Conservation (phyloP, 2,888 invertebrate species). For the Caenorhabditis sinica region DNA sequence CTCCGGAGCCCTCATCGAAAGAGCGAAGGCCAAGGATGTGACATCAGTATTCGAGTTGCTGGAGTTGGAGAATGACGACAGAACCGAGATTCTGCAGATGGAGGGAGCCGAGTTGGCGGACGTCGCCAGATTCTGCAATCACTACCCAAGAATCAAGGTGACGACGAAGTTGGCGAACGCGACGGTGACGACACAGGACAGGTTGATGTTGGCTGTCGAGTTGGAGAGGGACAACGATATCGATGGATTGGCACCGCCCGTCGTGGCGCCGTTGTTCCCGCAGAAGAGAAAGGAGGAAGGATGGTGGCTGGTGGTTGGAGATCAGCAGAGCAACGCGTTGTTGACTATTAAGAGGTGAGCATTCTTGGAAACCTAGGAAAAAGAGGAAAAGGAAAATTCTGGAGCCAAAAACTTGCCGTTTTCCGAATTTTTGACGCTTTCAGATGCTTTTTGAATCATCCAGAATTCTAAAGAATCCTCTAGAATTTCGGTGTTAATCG, state of each 20-base stretch:
- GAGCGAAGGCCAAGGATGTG: conserved; percentile 92
- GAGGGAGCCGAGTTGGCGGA: conserved; percentile 95
- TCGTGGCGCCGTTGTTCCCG: conserved; percentile 98
- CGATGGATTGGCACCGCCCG: conserved; percentile 89
- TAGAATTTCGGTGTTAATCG: too few species aligned
- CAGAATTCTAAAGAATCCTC: too few species aligned
- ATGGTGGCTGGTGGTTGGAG: conserved; percentile 98
- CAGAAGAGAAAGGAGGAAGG: conserved; percentile 88
- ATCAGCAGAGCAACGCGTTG: conserved; percentile 94
- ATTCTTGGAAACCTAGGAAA: background rate
- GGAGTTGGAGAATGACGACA: conserved; percentile 90
- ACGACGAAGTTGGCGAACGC: conserved; percentile 93
- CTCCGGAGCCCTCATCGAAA: conserved; percentile 91
- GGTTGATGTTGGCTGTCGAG: conserved; percentile 93
- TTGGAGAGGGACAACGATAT: conserved; percentile 97
- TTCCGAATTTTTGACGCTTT: too few species aligned
- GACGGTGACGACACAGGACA: conserved; percentile 89
- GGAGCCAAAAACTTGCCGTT: too few species aligned
- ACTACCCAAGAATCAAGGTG: conserved; percentile 98
- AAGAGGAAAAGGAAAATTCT: too few species aligned
- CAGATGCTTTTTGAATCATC: background rate
- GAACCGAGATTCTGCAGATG: conserved; percentile 88
- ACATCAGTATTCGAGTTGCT: conserved; percentile 97
- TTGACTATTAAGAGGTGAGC: conserved; percentile 93
- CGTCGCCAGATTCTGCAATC: conserved; percentile 98